Base-by-base conservation (phyloP, 2,113 vertebrate genomes). In the Grus americana region DNA sequence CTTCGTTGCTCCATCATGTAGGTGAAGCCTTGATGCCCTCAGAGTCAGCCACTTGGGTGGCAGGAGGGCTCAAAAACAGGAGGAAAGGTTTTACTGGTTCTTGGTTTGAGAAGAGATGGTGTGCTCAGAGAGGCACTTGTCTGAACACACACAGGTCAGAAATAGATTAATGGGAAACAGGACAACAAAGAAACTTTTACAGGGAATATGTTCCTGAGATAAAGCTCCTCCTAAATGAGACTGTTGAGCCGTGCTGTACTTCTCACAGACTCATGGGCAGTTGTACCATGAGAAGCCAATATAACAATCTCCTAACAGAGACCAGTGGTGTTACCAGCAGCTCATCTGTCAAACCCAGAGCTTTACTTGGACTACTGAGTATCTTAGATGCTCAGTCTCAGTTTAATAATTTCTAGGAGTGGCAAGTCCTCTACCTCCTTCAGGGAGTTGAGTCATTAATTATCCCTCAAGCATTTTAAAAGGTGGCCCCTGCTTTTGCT, bases 1-100 rank as follows among this genome's bases (percentile, higher is more conserved):
- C 52, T 67, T 2, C 4, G 21, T 8, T 66, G 24, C 55, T 70
- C 23, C 49, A 13, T 26, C 14, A 2, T 17, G 36, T 6, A 49
- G n/a, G 32, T 24, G 20, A 68, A 87, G 40, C 32, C n/a, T 75
- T 91, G 40, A n/a, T 86, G 55, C 20, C 54, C 76, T 47, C 23
- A 38, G 44, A 58, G n/a, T 15, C 9, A 82, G 67, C 6, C 2
- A 1, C 27, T 36, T 2, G 0, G 6, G 30, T 1, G 5, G 40
- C 58, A 80, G 34, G 32, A 57, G 58, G 49, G 71, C 75, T 73
- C 46, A 36, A 63, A 89, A 40, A 42, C 23, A n/a, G 49, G 15
- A 78, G n/a, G 20, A 50, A 63, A 86, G 4, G 5, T 49, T 92
- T 94, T 73, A 12, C 49, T 85, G n/a, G 23, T n/a, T 86, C 46